phyloP scores from a whole-genome alignment of 2,888 invertebrate species.

The Digitonthophagus gazella region DNA sequence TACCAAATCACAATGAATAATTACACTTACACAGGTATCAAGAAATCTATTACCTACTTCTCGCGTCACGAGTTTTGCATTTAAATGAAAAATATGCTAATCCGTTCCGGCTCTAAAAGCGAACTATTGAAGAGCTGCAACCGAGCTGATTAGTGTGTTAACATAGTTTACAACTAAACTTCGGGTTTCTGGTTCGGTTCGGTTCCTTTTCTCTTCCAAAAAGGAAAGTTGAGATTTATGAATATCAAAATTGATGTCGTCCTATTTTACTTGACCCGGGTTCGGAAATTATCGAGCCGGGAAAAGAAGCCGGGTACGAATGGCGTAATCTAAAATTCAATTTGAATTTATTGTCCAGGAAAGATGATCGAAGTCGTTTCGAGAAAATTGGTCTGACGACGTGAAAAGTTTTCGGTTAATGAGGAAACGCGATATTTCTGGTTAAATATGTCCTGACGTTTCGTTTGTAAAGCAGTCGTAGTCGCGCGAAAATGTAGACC shows the following conservation, averaged over 20 bases:
- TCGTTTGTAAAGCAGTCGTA: too few species aligned
- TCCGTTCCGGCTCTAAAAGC: conserved; percentile 83
- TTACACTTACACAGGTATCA: neutral
- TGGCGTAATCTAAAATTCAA: neutral
- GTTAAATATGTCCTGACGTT: too few species aligned
- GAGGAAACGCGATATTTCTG: too few species aligned
- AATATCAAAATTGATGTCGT: neutral
- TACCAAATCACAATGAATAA: neutral
- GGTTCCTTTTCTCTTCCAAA: neutral
- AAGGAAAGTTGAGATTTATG: neutral
- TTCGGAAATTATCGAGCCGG: neutral
- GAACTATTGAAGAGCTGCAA: conserved; percentile 69
- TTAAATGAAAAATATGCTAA: conserved; percentile 60
- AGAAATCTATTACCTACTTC: conserved; percentile 13
- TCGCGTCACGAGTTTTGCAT: conserved; percentile 7
- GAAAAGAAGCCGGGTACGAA: neutral
- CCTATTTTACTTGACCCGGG: neutral
- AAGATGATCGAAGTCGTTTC: too few species aligned
- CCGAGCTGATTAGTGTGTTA: conserved; percentile 8
- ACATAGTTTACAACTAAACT: neutral
- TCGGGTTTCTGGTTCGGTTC: neutral
- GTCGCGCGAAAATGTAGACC: neutral
- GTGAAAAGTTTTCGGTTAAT: too few species aligned
- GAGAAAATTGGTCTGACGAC: too few species aligned
- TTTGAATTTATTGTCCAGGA: neutral